Conservation (phyloP, 2,888 invertebrate genomes). For the Eupeodes luniger region DNA sequence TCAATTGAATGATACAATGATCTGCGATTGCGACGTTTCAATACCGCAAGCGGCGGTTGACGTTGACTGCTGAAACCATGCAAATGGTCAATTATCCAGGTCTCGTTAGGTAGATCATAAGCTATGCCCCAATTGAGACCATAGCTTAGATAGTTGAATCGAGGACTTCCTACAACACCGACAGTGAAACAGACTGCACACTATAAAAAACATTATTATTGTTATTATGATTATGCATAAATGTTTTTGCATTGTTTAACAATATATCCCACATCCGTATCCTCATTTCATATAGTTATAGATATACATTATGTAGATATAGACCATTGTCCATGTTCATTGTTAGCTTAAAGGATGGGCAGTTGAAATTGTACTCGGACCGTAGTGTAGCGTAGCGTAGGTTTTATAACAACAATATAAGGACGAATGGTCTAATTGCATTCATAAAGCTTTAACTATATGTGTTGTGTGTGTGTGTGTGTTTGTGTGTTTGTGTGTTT, state of each 20-base stretch:
- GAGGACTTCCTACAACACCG: slow-evolving; percentile 86
- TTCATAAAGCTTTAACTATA: neutral
- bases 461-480: neutral
- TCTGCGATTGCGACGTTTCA: slow-evolving; percentile 85
- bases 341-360: neutral
- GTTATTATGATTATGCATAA: neutral
- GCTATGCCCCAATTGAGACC: slow-evolving; percentile 90
- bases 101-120: slow-evolving; percentile 87
- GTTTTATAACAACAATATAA: neutral
- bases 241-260: slow-evolving; percentile 21
- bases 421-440: slow-evolving; percentile 13
- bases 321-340: neutral
- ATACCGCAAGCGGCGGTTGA: slow-evolving; percentile 80
- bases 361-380: too few relatives aligned
- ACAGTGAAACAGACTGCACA: slow-evolving; percentile 87
- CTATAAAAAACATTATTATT: slow-evolving; percentile 76
- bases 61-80: slow-evolving; percentile 80
- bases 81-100: slow-evolving; percentile 84
- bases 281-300: too few relatives aligned
- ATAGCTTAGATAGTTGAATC: slow-evolving; percentile 86
- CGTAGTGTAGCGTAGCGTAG: too few relatives aligned
- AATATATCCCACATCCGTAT: too few relatives aligned
- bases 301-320: slow-evolving; percentile 6
- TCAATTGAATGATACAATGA: slow-evolving; percentile 81
- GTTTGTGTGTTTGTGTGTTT: too few relatives aligned